A percentile compares a stretch with the other conserved stretches of the same genome.
Conservation (phyloP, 2,888 invertebrate species). For the Lamproptera curius region DNA sequence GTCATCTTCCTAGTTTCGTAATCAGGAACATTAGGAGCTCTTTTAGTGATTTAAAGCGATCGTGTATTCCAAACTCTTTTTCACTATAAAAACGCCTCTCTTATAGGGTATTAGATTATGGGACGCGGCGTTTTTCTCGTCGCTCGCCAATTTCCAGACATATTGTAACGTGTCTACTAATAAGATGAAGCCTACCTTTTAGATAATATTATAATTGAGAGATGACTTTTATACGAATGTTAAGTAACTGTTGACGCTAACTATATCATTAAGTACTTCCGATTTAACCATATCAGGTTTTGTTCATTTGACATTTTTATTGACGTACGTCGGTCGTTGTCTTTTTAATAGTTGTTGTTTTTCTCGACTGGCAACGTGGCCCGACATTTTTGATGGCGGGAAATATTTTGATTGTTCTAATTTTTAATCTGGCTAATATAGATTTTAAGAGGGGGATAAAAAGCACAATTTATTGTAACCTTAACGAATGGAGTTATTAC, state of each 20-base stretch:
- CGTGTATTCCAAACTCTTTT: constrained; percentile 63
- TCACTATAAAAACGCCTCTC: constrained; percentile 59
- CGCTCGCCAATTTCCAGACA: constrained; percentile 49
- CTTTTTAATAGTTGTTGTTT: constrained; percentile 28
- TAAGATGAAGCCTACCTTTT: constrained; percentile 71
- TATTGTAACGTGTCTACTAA: constrained; percentile 60
- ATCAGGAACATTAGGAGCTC: constrained; percentile 38
- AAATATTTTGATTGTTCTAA: constrained; percentile 36
- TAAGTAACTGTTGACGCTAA: constrained; percentile 75
- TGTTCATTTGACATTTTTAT: constrained; percentile 32
- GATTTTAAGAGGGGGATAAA: constrained; percentile 56
- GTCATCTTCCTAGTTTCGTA: constrained; percentile 24
- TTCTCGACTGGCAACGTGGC: constrained; percentile 46
- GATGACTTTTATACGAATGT: constrained; percentile 77
- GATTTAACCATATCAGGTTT: constrained; percentile 67
- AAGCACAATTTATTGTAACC: constrained; percentile 73
- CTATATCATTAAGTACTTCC: constrained; percentile 71
- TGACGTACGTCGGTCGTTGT: constrained; percentile 34
- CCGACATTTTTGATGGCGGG: constrained; percentile 36
- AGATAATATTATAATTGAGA: constrained; percentile 76
- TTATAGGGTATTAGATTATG: constrained; percentile 35
- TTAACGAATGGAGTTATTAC: constrained; percentile 37
- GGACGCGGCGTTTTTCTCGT: constrained; percentile 55
- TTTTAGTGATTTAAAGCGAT: constrained; percentile 53
- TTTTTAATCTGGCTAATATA: constrained; percentile 67